Percentiles rank a stretch among this genome's conserved stretches.
phyloP scores from a whole-genome alignment of 2,113 vertebrate genomes.

The Oncorhynchus masou region DNA sequence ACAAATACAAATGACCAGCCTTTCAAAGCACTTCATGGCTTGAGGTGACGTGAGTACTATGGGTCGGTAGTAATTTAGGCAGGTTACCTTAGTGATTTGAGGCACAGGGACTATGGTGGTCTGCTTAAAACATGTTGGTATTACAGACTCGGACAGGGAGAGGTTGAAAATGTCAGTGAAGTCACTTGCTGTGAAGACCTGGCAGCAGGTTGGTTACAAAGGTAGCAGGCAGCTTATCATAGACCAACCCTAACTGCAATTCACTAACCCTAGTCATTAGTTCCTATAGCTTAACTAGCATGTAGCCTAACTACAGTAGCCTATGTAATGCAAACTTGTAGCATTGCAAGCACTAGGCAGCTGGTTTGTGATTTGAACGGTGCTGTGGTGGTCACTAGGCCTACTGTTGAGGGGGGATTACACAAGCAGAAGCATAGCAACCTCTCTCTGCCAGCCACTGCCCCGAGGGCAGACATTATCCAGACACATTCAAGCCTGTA shows the following conservation, averaged over 20 bases:
- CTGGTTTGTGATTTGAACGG: slow-evolving; percentile 37
- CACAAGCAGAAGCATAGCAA: slow-evolving; percentile 49
- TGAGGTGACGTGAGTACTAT: too few relatives aligned
- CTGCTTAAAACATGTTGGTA: too few relatives aligned
- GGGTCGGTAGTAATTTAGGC: too few relatives aligned
- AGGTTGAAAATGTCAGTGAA: too few relatives aligned
- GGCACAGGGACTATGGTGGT: too few relatives aligned
- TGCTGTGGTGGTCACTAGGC: slow-evolving; percentile 33
- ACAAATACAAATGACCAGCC: too few relatives aligned
- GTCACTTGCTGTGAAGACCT: too few relatives aligned
- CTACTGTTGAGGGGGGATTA: slow-evolving; percentile 49
- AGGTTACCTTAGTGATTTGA: too few relatives aligned
- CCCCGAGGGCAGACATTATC: slow-evolving; percentile 49
- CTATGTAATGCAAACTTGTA: background rate
- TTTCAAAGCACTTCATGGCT: too few relatives aligned
- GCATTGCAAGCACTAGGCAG: slow-evolving; percentile 10
- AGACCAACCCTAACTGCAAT: background rate
- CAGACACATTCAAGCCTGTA: slow-evolving; percentile 45
- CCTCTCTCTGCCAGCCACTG: slow-evolving; percentile 51
- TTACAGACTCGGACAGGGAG: too few relatives aligned
- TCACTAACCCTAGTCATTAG: background rate
- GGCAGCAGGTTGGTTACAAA: background rate
- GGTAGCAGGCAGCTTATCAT: background rate
- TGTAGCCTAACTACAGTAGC: background rate
- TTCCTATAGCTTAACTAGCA: background rate